A percentile compares a stretch with the other conserved stretches of the same genome.
Evolutionary conservation across 2,797 vertebrate species (phyloP).

Genomic region (Benthosema pterotum): DNA sequence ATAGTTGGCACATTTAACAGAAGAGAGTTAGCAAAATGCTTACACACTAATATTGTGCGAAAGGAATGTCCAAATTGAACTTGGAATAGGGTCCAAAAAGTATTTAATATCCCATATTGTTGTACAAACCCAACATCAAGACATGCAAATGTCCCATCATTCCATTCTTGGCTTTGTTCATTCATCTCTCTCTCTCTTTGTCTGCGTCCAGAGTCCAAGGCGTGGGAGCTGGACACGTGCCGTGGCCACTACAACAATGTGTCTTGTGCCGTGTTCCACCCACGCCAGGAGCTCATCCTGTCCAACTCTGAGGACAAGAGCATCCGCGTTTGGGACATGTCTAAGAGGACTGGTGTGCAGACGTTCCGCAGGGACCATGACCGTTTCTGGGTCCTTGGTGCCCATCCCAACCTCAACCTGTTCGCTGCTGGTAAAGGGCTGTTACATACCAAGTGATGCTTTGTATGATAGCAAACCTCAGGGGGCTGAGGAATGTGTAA

Average conservation of each 20-base stretch:
- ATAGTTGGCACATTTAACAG: too few species aligned
- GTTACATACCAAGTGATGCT: too few species aligned
- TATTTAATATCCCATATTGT: too few species aligned
- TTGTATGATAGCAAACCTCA: too few species aligned
- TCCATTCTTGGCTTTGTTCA: not conserved
- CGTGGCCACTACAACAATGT: conserved; percentile 98
- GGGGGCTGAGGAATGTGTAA: too few species aligned
- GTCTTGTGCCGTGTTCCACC: conserved; percentile 95
- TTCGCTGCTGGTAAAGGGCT: conserved; percentile 89
- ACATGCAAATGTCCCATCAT: too few species aligned
- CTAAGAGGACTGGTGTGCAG: conserved; percentile 95
- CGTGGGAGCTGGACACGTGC: conserved; percentile 97
- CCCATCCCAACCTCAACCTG: conserved; percentile 97
- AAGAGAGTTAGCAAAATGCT: too few species aligned
- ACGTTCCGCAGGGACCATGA: conserved; percentile 96
- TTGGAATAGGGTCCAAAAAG: too few species aligned
- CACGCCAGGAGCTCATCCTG: conserved; percentile 95
- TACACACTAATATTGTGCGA: too few species aligned
- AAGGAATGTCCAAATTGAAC: too few species aligned
- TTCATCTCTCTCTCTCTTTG: not conserved
- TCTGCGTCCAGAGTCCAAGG: conserved; percentile 86
- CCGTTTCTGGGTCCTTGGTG: conserved; percentile 96
- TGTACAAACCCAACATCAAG: too few species aligned
- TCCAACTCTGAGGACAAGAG: conserved; percentile 99
- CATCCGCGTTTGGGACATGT: conserved; percentile 98